A percentile compares a stretch with the other conserved stretches of the same genome.
phyloP scores from a whole-genome alignment of 1,140 invertebrate species.

The Drosophila sp. region DNA sequence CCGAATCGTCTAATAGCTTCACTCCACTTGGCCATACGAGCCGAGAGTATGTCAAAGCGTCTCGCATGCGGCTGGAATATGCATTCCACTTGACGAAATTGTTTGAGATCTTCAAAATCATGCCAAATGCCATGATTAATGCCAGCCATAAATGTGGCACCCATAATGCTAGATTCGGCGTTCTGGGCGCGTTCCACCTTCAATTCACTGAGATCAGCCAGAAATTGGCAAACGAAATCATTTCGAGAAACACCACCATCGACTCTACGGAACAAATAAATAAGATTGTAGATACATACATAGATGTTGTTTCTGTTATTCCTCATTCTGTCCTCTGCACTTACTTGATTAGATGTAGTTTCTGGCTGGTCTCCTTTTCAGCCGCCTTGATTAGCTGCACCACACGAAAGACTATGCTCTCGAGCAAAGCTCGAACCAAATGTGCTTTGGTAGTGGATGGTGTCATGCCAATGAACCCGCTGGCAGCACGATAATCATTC shows the following conservation, averaged over 20 bases:
- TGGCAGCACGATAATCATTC: slow-evolving; percentile 91
- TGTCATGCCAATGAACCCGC: slow-evolving; percentile 93
- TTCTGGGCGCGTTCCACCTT: slow-evolving; percentile 88
- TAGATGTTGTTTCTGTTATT: not conserved
- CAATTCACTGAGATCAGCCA: slow-evolving; percentile 91
- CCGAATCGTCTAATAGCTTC: slow-evolving; percentile 87
- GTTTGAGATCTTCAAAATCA: slow-evolving; percentile 86
- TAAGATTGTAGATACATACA: not conserved
- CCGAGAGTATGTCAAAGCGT: slow-evolving; percentile 82
- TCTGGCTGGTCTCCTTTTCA: slow-evolving; percentile 86
- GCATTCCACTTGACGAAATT: slow-evolving; percentile 85
- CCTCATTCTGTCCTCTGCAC: not conserved
- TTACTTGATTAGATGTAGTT: slow-evolving; percentile 86
- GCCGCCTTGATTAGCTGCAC: slow-evolving; percentile 90
- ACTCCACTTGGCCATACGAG: slow-evolving; percentile 86
- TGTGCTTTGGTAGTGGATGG: slow-evolving; percentile 91
- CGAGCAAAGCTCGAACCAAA: slow-evolving; percentile 91
- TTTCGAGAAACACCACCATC: slow-evolving; percentile 97
- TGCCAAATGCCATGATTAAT: slow-evolving; percentile 91
- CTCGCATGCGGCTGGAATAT: slow-evolving; percentile 86
- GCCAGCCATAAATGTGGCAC: slow-evolving; percentile 92
- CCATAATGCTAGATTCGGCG: slow-evolving; percentile 90
- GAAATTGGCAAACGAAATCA: slow-evolving; percentile 94
- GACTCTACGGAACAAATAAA: slow-evolving; percentile 86
- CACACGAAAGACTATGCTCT: slow-evolving; percentile 94